Conservation (phyloP, 2,888 invertebrate species). For the Brenthis ino region DNA sequence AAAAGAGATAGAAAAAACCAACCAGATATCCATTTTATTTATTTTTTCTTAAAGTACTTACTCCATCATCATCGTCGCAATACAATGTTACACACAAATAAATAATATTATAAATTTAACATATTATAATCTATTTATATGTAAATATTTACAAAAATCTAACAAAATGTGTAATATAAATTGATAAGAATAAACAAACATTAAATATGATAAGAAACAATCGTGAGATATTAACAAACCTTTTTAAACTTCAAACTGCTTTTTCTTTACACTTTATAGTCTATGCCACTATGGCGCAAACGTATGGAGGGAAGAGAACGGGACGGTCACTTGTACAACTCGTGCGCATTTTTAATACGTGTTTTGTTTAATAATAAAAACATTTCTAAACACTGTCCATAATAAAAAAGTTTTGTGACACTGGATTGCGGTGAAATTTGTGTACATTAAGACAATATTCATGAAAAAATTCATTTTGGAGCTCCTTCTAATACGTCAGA, state of each 20-base stretch:
- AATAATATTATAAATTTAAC: too few species aligned
- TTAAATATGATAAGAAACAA: too few species aligned
- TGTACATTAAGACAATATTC: neutral
- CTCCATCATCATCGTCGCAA: too few species aligned
- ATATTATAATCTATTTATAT: too few species aligned
- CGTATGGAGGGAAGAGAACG: constrained; percentile 12
- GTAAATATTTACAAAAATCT: neutral
- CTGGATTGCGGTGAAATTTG: constrained; percentile 34
- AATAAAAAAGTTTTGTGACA: constrained; percentile 11
- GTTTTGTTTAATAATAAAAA: constrained; percentile 25
- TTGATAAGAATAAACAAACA: neutral
- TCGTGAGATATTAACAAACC: constrained; percentile 16
- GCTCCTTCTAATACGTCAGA: constrained; percentile 19
- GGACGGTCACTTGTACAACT: constrained; percentile 11
- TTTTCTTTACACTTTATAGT: neutral
- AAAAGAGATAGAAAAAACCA: too few species aligned
- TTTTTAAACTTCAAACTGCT: constrained; percentile 13
- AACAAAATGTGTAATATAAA: neutral
- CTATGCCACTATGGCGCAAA: constrained; percentile 13
- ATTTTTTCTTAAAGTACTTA: too few species aligned
- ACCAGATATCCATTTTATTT: too few species aligned
- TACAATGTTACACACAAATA: too few species aligned
- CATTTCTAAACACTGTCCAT: constrained; percentile 12
- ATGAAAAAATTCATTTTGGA: constrained; percentile 6
- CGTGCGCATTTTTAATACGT: constrained; percentile 20